Evolutionary conservation across 2,797 vertebrate species (phyloP).

Genomic region (Parambassis ranga): DNA sequence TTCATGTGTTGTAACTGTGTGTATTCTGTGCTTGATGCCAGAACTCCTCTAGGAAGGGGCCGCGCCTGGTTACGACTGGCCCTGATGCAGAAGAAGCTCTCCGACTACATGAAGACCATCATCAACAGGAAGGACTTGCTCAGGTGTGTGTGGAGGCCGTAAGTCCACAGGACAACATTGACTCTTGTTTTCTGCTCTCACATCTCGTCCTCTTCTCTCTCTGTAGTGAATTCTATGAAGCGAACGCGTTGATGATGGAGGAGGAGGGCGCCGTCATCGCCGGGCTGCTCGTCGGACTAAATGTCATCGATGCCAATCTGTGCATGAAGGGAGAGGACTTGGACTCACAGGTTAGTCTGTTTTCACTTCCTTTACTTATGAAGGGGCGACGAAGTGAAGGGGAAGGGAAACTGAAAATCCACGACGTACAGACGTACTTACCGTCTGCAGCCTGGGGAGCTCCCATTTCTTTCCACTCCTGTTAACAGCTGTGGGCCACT

Average conservation of each 20-base stretch:
- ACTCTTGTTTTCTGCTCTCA: fast-evolving
- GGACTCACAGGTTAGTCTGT: constrained; percentile 90
- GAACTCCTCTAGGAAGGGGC: constrained; percentile 95
- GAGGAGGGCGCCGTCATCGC: constrained; percentile 98
- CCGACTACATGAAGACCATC: constrained; percentile 99
- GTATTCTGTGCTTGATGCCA: constrained; percentile 42
- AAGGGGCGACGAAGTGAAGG: too few relatives aligned
- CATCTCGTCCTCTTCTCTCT: not conserved
- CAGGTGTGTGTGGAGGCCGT: constrained; percentile 77
- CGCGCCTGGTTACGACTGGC: constrained; percentile 96
- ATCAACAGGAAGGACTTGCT: constrained; percentile 99
- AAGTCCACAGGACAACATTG: too few relatives aligned
- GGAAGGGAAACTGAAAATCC: fast-evolving
- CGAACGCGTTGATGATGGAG: constrained; percentile 98
- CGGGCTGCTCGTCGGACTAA: constrained; percentile 93
- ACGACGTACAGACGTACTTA: too few relatives aligned
- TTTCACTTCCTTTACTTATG: too few relatives aligned
- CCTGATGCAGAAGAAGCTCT: constrained; percentile 99
- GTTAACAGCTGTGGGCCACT: too few relatives aligned
- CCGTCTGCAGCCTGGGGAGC: too few relatives aligned
- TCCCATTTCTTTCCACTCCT: too few relatives aligned
- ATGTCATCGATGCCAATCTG: constrained; percentile 98
- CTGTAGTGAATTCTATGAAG: constrained; percentile 92
- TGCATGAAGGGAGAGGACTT: constrained; percentile 99
- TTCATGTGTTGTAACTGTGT: not conserved